Evolutionary conservation across 1,140 invertebrate species (phyloP).

Genomic region (Euura lappo): DNA sequence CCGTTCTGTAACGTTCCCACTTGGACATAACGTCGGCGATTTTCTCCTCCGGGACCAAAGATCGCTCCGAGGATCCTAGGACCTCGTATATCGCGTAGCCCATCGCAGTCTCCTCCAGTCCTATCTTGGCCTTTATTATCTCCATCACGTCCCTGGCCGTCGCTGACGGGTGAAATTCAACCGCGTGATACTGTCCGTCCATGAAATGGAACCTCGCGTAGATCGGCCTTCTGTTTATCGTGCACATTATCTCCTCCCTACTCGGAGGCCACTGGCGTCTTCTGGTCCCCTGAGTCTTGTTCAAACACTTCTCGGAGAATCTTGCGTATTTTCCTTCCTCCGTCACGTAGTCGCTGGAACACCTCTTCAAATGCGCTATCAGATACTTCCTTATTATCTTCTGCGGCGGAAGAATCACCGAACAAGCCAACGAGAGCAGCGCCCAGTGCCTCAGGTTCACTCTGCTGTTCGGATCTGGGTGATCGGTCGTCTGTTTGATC

Average conservation of each 20-base stretch:
- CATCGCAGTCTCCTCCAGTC: constrained; percentile 81
- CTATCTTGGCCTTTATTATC: constrained; percentile 91
- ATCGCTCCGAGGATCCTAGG: constrained; percentile 81
- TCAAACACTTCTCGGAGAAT: constrained; percentile 90
- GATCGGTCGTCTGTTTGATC: constrained; percentile 93
- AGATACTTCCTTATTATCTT: constrained; percentile 86
- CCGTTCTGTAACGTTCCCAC: constrained; percentile 87
- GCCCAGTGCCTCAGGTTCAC: constrained; percentile 93
- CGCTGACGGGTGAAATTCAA: constrained; percentile 94
- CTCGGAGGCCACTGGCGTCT: constrained; percentile 92
- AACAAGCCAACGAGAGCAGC: constrained; percentile 85
- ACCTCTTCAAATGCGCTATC: constrained; percentile 88
- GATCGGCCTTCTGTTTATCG: constrained; percentile 87
- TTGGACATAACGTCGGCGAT: constrained; percentile 94
- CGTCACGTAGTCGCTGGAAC: constrained; percentile 85
- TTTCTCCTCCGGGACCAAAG: constrained; percentile 84
- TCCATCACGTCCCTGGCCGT: constrained; percentile 90
- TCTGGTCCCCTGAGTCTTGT: constrained; percentile 84
- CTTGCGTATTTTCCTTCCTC: constrained; percentile 95
- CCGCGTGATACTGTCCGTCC: constrained; percentile 93
- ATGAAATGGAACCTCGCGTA: constrained; percentile 92
- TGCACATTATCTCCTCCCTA: constrained; percentile 90
- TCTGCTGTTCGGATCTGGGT: constrained; percentile 87
- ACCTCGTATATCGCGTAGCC: constrained; percentile 83
- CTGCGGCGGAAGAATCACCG: constrained; percentile 84